Base-by-base conservation (phyloP, 64 coral and sea anemone species). In the Acropora yongei region DNA sequence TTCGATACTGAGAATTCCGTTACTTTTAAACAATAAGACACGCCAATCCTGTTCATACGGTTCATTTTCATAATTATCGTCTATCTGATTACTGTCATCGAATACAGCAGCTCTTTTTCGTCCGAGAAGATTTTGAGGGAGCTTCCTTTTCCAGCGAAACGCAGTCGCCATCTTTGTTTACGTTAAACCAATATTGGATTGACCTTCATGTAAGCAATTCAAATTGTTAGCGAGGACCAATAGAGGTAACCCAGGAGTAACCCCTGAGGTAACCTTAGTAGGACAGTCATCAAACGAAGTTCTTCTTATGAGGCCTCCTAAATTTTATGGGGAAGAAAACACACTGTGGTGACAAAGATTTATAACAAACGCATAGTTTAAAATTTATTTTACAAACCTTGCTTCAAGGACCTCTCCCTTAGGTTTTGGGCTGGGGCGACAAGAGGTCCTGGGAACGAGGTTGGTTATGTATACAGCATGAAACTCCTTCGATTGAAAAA, bases 121-220 rank as follows among this genome's bases (percentile, higher is more conserved):
- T 77, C 74, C 57, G 30, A 30, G 30, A 78, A 93, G 17, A 75
- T 84, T 76, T 47, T 93, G 80, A 17, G 90, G 77, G 9, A 60
- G 44, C 77, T 91, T 91, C n/a, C 90, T 88, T 76, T 93, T 96
- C 95, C 95, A 96, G 13, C 86, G 82, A 76, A 96, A 96, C 8
- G 51, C 75, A 13, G 90, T 89, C 79, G 95, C 95, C 95, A 96
- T 96, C 12, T 89, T 92, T 96, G 80, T 93, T 89, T 39, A 89
- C 81, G 48, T 61, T 18, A 5, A 6, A 49, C 61, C 8, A 8
- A 20, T 44, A 60, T 41, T 12, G 4, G 53, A 73, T 13, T 47
- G 2, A 1, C 11, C 14, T 3, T 78, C 13, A 49, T 78, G 44
- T 78, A 78, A 78, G 75, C 45, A 17, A 16, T 6, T 11, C 44